Evolutionary conservation across 2,797 vertebrate genomes (phyloP).

Genomic region (Gallinago stenura): DNA sequence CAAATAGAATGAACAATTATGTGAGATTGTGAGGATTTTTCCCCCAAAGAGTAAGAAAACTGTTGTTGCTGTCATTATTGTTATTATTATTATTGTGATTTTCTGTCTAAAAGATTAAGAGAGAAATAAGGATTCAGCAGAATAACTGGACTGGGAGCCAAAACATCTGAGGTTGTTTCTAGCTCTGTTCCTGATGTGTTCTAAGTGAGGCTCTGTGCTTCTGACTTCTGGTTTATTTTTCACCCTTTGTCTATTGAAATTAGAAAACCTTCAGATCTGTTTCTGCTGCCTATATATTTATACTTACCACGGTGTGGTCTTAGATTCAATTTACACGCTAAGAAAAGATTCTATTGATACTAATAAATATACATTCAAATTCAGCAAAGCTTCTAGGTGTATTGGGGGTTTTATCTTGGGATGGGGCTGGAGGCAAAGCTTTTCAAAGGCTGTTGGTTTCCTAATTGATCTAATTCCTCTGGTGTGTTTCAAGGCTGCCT

Average conservation of each 20-base stretch:
- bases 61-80: background rate
- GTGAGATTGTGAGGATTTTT: background rate
- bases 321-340: background rate
- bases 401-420: background rate
- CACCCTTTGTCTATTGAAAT: background rate
- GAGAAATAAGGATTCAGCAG: background rate
- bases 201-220: background rate
- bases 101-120: background rate
- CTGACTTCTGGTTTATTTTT: background rate
- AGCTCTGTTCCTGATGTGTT: background rate
- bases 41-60: background rate
- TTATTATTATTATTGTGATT: background rate
- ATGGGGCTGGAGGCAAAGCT: background rate
- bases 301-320: background rate
- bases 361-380: background rate
- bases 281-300: background rate
- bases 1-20: slow-evolving; percentile 11
- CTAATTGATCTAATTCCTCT: slow-evolving; percentile 16
- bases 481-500: background rate
- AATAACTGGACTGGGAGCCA: background rate
- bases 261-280: background rate
- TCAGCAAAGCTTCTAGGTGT: background rate
- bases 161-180: background rate
- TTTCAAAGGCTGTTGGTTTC: slow-evolving; percentile 20
- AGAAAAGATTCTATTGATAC: background rate